These are phyloP conservation scores for Gymnogyps californianus DNA, from an alignment of 2,113 vertebrate genomes.

Conservation along the genomic window DNA sequence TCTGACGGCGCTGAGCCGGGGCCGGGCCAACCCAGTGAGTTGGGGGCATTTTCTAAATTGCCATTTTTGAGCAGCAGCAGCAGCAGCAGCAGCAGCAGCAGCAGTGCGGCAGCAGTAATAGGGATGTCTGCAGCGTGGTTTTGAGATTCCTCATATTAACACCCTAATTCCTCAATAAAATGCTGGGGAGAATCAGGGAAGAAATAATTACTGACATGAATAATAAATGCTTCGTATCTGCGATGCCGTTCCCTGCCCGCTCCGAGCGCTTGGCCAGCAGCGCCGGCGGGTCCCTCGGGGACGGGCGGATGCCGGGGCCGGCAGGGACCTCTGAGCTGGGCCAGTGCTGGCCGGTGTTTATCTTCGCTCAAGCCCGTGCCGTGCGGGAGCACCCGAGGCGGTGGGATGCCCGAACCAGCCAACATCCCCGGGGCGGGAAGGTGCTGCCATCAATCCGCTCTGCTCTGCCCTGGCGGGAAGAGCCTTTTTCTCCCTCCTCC, in stretches of 20 bases:
- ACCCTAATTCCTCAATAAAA: not conserved
- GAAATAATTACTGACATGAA: not conserved
- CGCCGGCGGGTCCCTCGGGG: accelerated
- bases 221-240: not conserved
- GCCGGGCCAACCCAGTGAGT: not conserved
- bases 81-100: not conserved
- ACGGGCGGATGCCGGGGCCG: accelerated
- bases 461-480: not conserved
- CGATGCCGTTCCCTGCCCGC: accelerated
- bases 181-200: not conserved
- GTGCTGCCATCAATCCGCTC: not conserved
- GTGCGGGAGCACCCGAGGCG: accelerated
- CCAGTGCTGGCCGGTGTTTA: not conserved
- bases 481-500: not conserved
- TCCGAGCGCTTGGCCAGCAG: not conserved
- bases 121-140: not conserved
- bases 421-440: accelerated
- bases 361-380: accelerated
- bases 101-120: not conserved
- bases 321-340: not conserved
- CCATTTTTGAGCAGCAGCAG: not conserved
- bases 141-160: not conserved
- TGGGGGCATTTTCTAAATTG: not conserved
- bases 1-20: accelerated
- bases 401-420: not conserved